Evolutionary conservation across 1,140 invertebrate genomes (phyloP).

Genomic region (Ridgeia piscesae): DNA sequence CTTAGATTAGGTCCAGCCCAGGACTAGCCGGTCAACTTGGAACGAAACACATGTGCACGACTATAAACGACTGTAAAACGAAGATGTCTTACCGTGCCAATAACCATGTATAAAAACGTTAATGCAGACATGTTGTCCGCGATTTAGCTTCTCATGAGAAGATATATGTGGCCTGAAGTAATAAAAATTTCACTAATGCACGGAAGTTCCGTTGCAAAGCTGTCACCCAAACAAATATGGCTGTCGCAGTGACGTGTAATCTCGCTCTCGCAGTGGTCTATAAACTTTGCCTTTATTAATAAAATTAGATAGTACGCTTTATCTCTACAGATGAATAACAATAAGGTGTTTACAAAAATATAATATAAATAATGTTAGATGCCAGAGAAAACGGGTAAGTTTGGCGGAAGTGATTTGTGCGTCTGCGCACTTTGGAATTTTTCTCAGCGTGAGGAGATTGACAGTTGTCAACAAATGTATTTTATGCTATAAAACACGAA

Average conservation of each 20-base stretch:
- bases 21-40: not conserved
- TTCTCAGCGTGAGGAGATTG: not conserved
- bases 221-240: slow-evolving; percentile 34
- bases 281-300: not conserved
- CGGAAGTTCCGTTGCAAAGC: slow-evolving; percentile 3
- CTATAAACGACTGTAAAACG: not conserved
- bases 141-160: not conserved
- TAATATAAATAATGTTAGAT: slow-evolving; percentile 14
- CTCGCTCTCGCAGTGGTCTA: slow-evolving; percentile 25
- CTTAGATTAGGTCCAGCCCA: not conserved
- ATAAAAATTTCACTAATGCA: not conserved
- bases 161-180: not conserved
- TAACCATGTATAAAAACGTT: not conserved
- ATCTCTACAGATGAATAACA: not conserved
- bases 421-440: slow-evolving; percentile 4
- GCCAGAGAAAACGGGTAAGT: not conserved
- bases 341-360: not conserved
- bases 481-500: not conserved
- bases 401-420: not conserved
- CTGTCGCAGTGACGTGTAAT: slow-evolving; percentile 36
- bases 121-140: not conserved
- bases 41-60: not conserved
- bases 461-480: slow-evolving; percentile 6
- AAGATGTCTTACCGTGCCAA: not conserved
- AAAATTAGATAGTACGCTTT: not conserved